Percentiles rank a stretch among this genome's conserved stretches.
These are phyloP conservation scores for Zeugodacus cucurbitae DNA, from an alignment of 1,140 invertebrate genomes.

Conservation along the genomic window DNA sequence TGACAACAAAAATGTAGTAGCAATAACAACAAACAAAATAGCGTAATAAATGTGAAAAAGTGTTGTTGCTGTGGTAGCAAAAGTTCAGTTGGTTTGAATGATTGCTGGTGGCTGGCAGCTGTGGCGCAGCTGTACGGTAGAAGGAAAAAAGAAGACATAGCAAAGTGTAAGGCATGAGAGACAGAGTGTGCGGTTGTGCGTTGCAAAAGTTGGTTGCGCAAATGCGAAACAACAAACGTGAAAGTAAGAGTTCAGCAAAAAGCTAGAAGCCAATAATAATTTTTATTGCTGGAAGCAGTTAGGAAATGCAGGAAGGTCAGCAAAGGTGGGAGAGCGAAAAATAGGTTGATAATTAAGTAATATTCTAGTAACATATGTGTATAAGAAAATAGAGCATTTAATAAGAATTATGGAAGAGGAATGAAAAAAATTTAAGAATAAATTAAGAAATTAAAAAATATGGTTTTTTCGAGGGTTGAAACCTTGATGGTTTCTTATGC, in stretches of 20 bases:
- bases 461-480: too few relatives aligned
- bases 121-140: neutral
- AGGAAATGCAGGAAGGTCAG: neutral
- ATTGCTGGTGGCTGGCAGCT: neutral
- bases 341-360: too few relatives aligned
- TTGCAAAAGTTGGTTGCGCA: neutral
- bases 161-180: neutral
- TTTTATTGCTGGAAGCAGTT: neutral
- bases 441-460: too few relatives aligned
- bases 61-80: constrained; percentile 15
- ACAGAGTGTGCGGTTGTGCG: neutral
- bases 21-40: constrained; percentile 6
- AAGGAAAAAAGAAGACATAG: neutral
- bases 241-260: neutral
- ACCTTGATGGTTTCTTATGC: too few relatives aligned
- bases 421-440: too few relatives aligned
- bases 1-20: constrained; percentile 35
- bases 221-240: neutral
- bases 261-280: neutral
- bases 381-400: too few relatives aligned
- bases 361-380: too few relatives aligned
- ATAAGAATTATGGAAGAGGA: too few relatives aligned
- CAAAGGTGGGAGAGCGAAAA: neutral
- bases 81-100: neutral
- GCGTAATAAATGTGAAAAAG: neutral